Conservation (phyloP, 2,888 invertebrate species). For the Dicycla oo region DNA sequence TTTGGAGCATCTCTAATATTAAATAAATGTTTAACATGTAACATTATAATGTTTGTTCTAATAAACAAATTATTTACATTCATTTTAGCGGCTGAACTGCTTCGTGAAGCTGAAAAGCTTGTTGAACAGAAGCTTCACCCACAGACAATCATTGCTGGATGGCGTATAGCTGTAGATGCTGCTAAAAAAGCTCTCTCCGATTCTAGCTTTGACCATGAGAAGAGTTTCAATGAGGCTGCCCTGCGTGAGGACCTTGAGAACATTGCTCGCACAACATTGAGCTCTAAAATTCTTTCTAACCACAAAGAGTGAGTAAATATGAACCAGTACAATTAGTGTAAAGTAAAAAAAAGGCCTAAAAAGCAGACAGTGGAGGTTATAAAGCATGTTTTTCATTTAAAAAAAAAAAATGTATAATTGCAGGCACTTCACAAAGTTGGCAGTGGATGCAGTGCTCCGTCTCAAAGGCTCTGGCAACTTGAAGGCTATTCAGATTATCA, state of each 20-base stretch:
- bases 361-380: neutral
- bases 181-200: constrained; percentile 95
- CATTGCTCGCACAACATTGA: constrained; percentile 99
- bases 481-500: constrained; percentile 99
- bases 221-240: constrained; percentile 92
- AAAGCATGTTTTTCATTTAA: neutral
- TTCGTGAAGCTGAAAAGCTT: constrained; percentile 98
- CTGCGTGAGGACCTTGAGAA: constrained; percentile 97
- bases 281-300: constrained; percentile 99
- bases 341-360: neutral
- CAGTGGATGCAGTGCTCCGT: constrained; percentile 98
- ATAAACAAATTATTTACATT: neutral
- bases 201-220: constrained; percentile 95
- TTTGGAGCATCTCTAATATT: too few relatives aligned
- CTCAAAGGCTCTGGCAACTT: constrained; percentile 99
- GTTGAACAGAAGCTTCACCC: constrained; percentile 99
- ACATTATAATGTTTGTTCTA: neutral
- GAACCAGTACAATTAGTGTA: neutral
- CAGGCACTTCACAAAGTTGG: constrained; percentile 96
- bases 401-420: constrained; percentile 49
- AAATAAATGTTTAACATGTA: neutral
- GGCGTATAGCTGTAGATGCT: constrained; percentile 96
- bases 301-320: constrained; percentile 94
- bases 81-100: constrained; percentile 95
- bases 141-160: constrained; percentile 99